Evolutionary conservation across 2,113 vertebrate genomes (phyloP).

Genomic region (Caracal caracal): DNA sequence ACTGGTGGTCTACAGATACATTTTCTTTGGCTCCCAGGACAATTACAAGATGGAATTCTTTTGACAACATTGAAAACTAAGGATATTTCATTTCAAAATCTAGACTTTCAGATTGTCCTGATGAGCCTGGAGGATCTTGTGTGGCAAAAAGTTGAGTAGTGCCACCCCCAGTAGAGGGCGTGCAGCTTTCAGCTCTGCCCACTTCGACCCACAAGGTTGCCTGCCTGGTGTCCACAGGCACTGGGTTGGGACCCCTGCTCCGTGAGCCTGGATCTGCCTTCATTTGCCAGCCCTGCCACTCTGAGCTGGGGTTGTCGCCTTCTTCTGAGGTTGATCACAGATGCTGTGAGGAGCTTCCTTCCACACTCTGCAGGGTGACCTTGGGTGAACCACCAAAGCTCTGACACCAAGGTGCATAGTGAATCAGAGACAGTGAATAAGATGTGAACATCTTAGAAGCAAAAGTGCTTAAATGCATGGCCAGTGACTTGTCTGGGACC

Average conservation of each 20-base stretch:
- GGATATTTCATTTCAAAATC: not conserved
- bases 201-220: too few relatives aligned
- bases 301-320: not conserved
- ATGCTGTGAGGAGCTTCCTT: not conserved
- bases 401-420: not conserved
- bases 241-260: not conserved
- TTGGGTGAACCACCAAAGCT: not conserved
- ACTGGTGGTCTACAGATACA: not conserved
- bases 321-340: not conserved
- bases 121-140: not conserved
- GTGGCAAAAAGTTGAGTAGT: not conserved
- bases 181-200: accelerated
- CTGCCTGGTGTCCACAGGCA: not conserved
- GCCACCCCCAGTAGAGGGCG: not conserved
- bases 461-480: not conserved
- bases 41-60: not conserved
- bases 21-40: not conserved
- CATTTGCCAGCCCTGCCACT: not conserved
- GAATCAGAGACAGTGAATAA: not conserved
- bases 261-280: not conserved
- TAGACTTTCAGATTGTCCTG: not conserved
- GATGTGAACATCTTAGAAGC: not conserved
- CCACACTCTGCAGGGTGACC: not conserved
- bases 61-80: not conserved
- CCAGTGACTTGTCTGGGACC: not conserved